Percentiles rank a stretch among this genome's conserved stretches.
phyloP scores from a whole-genome alignment of 2,797 vertebrate species.

The Coendou prehensilis region DNA sequence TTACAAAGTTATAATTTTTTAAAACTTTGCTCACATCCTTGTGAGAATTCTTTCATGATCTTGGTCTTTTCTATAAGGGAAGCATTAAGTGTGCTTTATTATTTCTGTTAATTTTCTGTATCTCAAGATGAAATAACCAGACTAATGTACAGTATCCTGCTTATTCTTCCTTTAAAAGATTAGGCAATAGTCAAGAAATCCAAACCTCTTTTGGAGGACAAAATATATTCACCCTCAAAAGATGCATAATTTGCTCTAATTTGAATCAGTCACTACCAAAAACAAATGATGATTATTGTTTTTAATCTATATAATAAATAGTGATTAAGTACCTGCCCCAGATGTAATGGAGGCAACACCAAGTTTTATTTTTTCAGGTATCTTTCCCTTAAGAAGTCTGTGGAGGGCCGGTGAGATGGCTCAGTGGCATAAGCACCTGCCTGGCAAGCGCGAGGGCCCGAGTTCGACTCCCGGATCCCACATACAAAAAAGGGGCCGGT shows the following conservation, averaged over 20 bases:
- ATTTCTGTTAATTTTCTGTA: conserved; percentile 19
- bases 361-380: not conserved
- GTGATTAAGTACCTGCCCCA: not conserved
- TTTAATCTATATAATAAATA: not conserved
- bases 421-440: no score
- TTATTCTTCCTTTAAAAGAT: conserved; percentile 47
- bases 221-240: not conserved
- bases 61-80: conserved; percentile 10
- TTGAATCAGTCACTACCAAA: conserved; percentile 41
- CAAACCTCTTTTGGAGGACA: conserved; percentile 8
- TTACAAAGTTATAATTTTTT: not conserved
- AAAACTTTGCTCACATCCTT: not conserved
- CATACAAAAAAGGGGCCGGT: no score
- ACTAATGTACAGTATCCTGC: not conserved
- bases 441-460: no score
- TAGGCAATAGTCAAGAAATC: not conserved
- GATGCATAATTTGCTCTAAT: conserved; percentile 2
- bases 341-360: not conserved
- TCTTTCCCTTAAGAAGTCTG: conserved; percentile 11
- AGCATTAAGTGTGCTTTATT: not conserved
- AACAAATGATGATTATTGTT: not conserved
- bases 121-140: not conserved
- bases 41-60: not conserved
- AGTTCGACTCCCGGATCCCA: no score
- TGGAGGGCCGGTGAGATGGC: not conserved